Evolutionary conservation across 1,140 invertebrate genomes (phyloP).

Genomic region (Oryzaephilus surinamensis): DNA sequence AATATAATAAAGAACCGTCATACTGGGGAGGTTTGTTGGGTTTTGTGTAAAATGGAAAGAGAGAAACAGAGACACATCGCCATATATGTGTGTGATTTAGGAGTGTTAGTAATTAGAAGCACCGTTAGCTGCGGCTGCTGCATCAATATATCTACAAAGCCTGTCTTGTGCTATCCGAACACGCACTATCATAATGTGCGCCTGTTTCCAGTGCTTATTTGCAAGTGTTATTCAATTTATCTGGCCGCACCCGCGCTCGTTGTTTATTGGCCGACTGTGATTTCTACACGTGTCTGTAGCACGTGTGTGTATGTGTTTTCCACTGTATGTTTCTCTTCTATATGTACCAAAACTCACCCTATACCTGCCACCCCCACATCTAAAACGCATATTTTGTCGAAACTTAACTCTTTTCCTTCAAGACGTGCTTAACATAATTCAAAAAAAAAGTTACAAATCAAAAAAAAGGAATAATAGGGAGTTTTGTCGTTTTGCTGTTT

Average conservation of each 20-base stretch:
- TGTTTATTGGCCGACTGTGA: constrained; percentile 34
- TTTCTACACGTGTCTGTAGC: constrained; percentile 33
- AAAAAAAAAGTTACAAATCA: too few species aligned
- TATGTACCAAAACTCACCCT: too few species aligned
- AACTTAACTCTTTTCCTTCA: constrained; percentile 8
- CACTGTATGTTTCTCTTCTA: too few species aligned
- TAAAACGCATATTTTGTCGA: too few species aligned
- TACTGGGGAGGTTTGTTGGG: too few species aligned
- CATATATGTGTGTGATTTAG: constrained; percentile 32
- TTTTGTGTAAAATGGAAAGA: too few species aligned
- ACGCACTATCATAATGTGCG: constrained; percentile 24
- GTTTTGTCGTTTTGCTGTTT: too few species aligned
- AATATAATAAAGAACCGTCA: too few species aligned
- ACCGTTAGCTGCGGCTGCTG: constrained; percentile 25
- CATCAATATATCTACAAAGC: constrained; percentile 25
- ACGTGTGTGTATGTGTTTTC: too few species aligned
- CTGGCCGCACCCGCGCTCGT: constrained; percentile 31
- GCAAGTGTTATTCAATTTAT: constrained; percentile 37
- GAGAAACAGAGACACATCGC: constrained; percentile 22
- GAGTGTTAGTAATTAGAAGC: constrained; percentile 26
- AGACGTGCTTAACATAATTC: too few species aligned
- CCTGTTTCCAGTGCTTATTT: constrained; percentile 30
- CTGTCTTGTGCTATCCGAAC: constrained; percentile 22
- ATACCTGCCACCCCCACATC: too few species aligned
- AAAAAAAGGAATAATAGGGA: too few species aligned